Percentiles rank a stretch among this genome's conserved stretches.
phyloP scores from a whole-genome alignment of 2,113 vertebrate species.

The Catharus minimus region DNA sequence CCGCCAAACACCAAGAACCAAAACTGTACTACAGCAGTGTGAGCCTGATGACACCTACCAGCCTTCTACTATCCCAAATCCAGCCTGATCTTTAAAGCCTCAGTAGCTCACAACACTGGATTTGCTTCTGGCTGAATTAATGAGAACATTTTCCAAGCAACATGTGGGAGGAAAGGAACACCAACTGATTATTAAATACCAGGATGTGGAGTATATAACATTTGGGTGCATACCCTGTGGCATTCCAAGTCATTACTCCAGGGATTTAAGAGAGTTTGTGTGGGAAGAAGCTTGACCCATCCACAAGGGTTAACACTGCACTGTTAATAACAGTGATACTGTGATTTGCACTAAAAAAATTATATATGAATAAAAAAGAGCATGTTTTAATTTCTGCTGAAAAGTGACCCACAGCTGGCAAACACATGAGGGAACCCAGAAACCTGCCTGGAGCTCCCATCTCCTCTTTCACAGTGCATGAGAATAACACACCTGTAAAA shows the following conservation, averaged over 20 bases:
- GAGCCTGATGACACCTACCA: neutral
- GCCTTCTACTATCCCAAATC: neutral
- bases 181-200: neutral
- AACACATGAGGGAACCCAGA: neutral
- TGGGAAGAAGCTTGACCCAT: neutral
- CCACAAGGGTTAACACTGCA: neutral
- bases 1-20: neutral
- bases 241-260: neutral
- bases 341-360: neutral
- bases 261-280: neutral
- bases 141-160: neutral
- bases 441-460: neutral
- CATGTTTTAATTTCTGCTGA: neutral
- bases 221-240: neutral
- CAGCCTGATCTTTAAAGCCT: neutral
- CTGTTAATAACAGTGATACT: neutral
- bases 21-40: neutral
- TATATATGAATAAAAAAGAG: neutral
- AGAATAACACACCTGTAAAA: neutral
- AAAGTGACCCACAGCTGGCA: neutral
- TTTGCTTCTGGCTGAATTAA: neutral
- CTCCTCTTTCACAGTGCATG: neutral
- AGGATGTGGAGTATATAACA: neutral
- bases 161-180: neutral
- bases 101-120: neutral